Conservation (phyloP, 2,113 vertebrate genomes). For the Callopanchax toddi region DNA sequence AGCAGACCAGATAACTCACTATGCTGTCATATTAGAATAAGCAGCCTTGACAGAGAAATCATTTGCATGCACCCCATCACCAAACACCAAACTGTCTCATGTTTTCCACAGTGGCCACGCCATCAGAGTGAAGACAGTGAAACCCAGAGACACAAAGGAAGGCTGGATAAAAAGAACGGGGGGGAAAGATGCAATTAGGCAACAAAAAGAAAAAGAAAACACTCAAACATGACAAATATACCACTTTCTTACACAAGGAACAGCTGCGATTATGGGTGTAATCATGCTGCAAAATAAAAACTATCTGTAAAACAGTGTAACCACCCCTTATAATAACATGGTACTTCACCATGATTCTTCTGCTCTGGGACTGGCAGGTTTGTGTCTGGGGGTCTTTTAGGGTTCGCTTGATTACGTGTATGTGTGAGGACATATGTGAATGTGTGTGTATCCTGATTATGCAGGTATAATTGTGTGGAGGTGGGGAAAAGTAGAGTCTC, state of each 20-base stretch:
- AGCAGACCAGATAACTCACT: conserved; percentile 75
- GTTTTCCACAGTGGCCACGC: conserved; percentile 63
- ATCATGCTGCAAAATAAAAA: conserved; percentile 56
- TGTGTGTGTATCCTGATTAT: conserved; percentile 73
- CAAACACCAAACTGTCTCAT: conserved; percentile 70
- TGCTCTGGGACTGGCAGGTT: conserved; percentile 39
- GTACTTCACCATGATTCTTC: conserved; percentile 41
- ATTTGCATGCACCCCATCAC: conserved; percentile 79
- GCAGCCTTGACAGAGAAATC: conserved; percentile 79
- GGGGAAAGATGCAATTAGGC: conserved; percentile 8
- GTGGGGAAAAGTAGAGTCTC: conserved; percentile 70
- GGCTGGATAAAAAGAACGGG: conserved; percentile 18
- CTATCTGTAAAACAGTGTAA: conserved; percentile 32
- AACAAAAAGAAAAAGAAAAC: conserved; percentile 27
- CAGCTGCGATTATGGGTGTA: conserved; percentile 43
- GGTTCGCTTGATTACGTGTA: conserved; percentile 35
- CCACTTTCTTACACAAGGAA: conserved; percentile 24
- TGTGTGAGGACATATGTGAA: conserved; percentile 19
- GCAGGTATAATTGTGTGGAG: conserved; percentile 81
- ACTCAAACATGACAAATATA: conserved; percentile 18
- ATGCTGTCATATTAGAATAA: conserved; percentile 81
- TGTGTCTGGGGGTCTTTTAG: conserved; percentile 36
- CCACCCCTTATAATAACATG: conserved; percentile 27
- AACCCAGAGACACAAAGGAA: conserved; percentile 53
- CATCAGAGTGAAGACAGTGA: conserved; percentile 56